phyloP scores from a whole-genome alignment of 2,888 invertebrate genomes.

The Lasius fuliginosus region DNA sequence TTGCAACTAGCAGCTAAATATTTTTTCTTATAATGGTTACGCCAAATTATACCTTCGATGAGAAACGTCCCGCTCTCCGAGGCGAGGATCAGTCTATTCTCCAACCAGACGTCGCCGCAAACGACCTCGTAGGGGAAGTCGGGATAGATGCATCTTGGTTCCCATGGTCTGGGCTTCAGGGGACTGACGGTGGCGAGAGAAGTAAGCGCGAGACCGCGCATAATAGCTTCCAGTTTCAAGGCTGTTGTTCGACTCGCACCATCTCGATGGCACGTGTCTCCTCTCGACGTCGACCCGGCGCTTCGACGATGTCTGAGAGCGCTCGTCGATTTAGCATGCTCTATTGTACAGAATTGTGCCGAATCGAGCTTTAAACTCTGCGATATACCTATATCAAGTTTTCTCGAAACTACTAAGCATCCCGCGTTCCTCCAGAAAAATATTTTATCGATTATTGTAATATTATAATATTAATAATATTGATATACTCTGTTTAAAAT shows the following conservation, averaged over 20 bases:
- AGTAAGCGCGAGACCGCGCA: constrained; percentile 95
- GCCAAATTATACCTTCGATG: constrained; percentile 88
- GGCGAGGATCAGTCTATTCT: constrained; percentile 89
- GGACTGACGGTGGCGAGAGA: constrained; percentile 94
- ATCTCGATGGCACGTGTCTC: constrained; percentile 95
- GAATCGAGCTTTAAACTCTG: neutral
- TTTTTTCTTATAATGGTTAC: too few relatives aligned
- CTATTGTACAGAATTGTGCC: constrained; percentile 85
- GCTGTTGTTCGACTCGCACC: constrained; percentile 94
- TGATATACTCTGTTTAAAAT: neutral
- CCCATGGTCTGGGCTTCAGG: constrained; percentile 95
- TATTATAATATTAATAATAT: neutral
- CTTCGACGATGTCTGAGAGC: constrained; percentile 95
- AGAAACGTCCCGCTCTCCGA: constrained; percentile 91
- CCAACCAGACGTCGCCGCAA: constrained; percentile 92
- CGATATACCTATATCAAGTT: neutral
- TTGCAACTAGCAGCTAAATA: too few relatives aligned
- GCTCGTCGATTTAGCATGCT: constrained; percentile 95
- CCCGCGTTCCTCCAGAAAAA: neutral
- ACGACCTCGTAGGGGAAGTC: constrained; percentile 90
- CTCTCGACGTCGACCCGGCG: constrained; percentile 93
- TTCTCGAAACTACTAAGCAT: neutral
- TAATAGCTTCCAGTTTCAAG: constrained; percentile 94
- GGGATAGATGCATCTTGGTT: constrained; percentile 93
- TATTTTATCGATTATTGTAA: neutral